Evolutionary conservation across 2,797 vertebrate genomes (phyloP), one percentile per base, ranked within the genome.

Genomic region (Botia almorhae): DNA sequence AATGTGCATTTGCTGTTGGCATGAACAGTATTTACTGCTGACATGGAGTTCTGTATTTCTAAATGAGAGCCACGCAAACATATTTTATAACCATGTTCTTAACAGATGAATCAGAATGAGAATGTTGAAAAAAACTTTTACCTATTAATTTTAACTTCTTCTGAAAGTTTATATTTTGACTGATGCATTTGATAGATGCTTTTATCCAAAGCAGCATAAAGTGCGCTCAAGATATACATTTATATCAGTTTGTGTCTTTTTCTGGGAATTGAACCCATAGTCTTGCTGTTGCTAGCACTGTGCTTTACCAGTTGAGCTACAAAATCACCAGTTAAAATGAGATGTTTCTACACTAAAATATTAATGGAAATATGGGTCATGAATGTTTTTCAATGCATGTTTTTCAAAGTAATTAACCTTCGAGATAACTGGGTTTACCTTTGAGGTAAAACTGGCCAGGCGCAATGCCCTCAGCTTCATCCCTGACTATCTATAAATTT

Each of bases 11-110:
- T 46, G 60, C 58, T 79, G 16, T 53, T 65, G 53, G 67, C 39
- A 14, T 60, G 60, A 72, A 7, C n/a, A 60, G 1, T 21, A 33
- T 80, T 73, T 73, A 74, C 50, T 80, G 78, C 78, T 80, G 78
- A 80, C 69, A 16, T 16, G 33, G 36, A 36, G 33, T 56, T 80
- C 51, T 80, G 51, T 29, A 73, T 80, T 19, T 73, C 50, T 63
- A 26, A 73, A 72, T 67, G 33, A 67, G 69, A 73, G 69, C 61
- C 4, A 17, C 8, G 29, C 56, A 72, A 72, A 72, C 26, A 64
- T 46, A 72, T 23, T 73, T 67, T 48, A 80, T 46, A 33, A 65
- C 14, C 60, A 33, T 33, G 48, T 46, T 43, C 67, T 56, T 53
- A 51, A 63, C 51, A 29, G 3, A 64, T 21, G 4, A 39, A 50